Base-by-base conservation (phyloP, 2,113 vertebrate genomes). In the Henicopernis longicauda region DNA sequence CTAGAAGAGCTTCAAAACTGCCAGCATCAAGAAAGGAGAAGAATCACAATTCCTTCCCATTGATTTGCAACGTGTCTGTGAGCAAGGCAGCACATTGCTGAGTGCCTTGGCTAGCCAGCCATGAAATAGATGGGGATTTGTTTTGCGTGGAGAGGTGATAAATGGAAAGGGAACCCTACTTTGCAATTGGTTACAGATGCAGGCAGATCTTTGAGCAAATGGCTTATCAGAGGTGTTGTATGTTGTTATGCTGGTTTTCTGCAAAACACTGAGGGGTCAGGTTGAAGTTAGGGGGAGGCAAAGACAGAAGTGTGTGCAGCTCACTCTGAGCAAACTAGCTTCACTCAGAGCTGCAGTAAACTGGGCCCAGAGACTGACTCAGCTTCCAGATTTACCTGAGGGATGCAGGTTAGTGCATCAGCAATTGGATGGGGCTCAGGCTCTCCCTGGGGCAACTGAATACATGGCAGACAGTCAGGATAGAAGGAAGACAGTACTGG, bases 401-500 rank as follows among this genome's bases (percentile, higher is more conserved):
- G 45, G 54, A 38, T 42, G 52, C n/a, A 82, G 73, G 26, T 15
- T 54, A 31, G 73, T 25, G 74, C 23, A 52, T 55, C 50, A 62
- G 80, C 74, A 61, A 9, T 27, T 58, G 29, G 38, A 13, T 3
- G 11, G 31, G 54, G 62, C 62, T 89, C 72, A 45, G 49, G 59
- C 8, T 86, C 6, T 47, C 67, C 55, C 36, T 5, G 26, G 50
- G 26, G 17, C 67, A 40, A 50, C 80, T 80, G 57, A 69, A 69
- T 11, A 47, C 19, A 27, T 12, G 20, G 47, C 47, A 90, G n/a
- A 8, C 3, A 52, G 23, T 9, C 45, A 47, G 52, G 59, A 18
- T 0, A 80, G 29, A 26, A 45, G 61, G 40, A 40, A 6, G 1
- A 11, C 34, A n/a, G 31, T 13, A 36, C 29, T 2, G 1, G 31